Evolutionary conservation across 2,888 invertebrate species (phyloP).

Genomic region (Sphaeridia pumilis): DNA sequence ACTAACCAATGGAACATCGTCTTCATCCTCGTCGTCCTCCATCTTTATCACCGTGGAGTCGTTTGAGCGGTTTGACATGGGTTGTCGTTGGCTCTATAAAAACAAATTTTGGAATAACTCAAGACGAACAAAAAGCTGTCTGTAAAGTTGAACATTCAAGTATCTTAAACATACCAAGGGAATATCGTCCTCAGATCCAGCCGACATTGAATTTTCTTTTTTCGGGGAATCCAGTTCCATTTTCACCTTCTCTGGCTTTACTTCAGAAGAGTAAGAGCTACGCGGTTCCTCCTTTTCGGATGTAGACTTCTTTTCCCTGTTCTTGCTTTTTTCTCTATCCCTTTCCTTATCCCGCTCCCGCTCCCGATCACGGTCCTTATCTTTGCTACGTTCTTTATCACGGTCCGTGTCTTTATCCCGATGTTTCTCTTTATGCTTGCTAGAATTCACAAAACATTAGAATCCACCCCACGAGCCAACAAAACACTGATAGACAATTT

Average conservation of each 20-base stretch:
- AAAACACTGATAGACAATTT: not conserved
- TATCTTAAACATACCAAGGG: constrained; percentile 53
- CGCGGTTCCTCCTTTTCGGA: constrained; percentile 3
- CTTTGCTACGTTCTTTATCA: constrained; percentile 6
- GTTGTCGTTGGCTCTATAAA: constrained; percentile 37
- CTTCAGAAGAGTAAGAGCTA: not conserved
- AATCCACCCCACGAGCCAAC: not conserved
- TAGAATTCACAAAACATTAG: constrained; percentile 1
- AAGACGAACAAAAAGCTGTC: not conserved
- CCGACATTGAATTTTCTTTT: constrained; percentile 2
- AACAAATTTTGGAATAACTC: not conserved
- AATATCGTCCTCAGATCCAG: constrained; percentile 57
- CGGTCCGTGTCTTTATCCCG: constrained; percentile 38
- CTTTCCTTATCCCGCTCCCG: constrained; percentile 37
- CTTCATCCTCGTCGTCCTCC: constrained; percentile 22
- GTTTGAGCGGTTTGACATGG: constrained; percentile 42
- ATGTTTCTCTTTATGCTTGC: constrained; percentile 42
- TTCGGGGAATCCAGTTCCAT: constrained; percentile 6
- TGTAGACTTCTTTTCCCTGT: constrained; percentile 21
- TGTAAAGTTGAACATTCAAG: not conserved
- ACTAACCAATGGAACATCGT: constrained; percentile 29
- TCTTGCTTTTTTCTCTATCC: constrained; percentile 29
- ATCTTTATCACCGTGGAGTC: not conserved
- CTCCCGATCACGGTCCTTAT: constrained; percentile 37
- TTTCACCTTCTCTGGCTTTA: constrained; percentile 24